Percentiles rank a stretch among this genome's conserved stretches.
phyloP scores from a whole-genome alignment of 2,797 vertebrate species.

The Natrix natrix region DNA sequence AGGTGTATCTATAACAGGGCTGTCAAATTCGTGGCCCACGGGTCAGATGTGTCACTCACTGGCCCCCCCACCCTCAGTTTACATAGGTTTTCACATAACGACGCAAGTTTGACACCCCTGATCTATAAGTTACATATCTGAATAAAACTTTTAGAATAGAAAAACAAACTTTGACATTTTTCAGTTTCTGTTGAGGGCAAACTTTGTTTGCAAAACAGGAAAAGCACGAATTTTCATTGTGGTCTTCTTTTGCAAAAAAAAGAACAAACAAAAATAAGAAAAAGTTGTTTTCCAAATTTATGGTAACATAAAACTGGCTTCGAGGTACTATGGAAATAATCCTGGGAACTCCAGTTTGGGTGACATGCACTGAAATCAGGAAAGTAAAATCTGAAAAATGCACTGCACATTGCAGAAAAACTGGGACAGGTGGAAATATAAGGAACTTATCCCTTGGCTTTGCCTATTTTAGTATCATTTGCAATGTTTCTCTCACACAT shows the following conservation, averaged over 20 bases:
- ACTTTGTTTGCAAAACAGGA: not conserved
- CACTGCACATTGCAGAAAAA: not conserved
- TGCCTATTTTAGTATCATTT: not conserved
- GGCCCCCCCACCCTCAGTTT: too few relatives aligned
- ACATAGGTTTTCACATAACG: too few relatives aligned
- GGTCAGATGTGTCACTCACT: rapidly evolving
- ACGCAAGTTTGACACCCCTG: too few relatives aligned
- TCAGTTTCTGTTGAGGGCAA: not conserved
- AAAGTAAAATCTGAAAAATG: not conserved
- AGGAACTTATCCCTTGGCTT: not conserved
- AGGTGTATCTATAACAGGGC: not conserved
- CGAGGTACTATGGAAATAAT: not conserved
- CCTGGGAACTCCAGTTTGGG: not conserved
- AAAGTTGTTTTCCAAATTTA: not conserved
- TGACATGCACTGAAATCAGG: not conserved
- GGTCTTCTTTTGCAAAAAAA: not conserved
- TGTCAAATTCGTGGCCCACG: too few relatives aligned
- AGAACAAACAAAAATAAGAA: not conserved
- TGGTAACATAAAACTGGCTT: not conserved
- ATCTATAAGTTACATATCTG: not conserved
- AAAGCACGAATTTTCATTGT: not conserved
- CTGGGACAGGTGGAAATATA: not conserved
- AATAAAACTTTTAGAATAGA: conserved; percentile 1
- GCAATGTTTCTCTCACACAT: not conserved
- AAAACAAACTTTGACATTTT: not conserved